Evolutionary conservation across 2,113 vertebrate genomes (phyloP), one percentile per base, ranked within the genome.

Genomic region (Hassar affinis): DNA sequence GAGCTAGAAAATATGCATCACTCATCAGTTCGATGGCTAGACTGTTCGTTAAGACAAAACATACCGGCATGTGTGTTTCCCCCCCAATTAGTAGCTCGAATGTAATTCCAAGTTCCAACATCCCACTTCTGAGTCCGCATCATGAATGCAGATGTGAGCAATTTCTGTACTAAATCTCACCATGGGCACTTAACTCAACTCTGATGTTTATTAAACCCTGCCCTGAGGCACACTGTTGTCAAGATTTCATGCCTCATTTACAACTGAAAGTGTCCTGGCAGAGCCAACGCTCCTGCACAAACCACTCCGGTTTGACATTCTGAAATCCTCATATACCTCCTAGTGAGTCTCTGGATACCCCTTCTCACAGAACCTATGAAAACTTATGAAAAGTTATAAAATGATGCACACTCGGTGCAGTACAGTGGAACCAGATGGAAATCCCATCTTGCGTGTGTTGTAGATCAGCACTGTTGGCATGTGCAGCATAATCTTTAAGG

Each of bases 351-450:
- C 45, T 20, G 69, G 61, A 66, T 15, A 61, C 27, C 12, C 14
- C 15, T 47, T 38, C 62, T 72, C 6, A 27, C 30, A 72, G 38
- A 35, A 49, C 33, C 11, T 1, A 47, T 11, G 45, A 51, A 61
- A 72, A 66, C 30, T 49, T 38, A n/a, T 25, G n/a, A 33, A 64
- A 79, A 79, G 57, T 74, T 33, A 62, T 30, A 51, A 62, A 79
- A 38, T 45, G 38, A 12, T 38, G 33, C 30, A n/a, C 47, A 68
- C 11, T 15, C 12, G 6, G 38, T 47, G 35, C 56, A 56, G 25
- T 45, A 30, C 78, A 35, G 59, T 56, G 35, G 51, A 86, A 64
- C 52, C 82, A 86, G 82, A 86, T 81, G 72, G 49, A 27, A 68
- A 30, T 74, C 47, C 35, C 64, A 81, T 61, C 30, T 42, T 38